Base-by-base conservation (phyloP, 2,113 vertebrate genomes). In the Sceloporus undulatus region DNA sequence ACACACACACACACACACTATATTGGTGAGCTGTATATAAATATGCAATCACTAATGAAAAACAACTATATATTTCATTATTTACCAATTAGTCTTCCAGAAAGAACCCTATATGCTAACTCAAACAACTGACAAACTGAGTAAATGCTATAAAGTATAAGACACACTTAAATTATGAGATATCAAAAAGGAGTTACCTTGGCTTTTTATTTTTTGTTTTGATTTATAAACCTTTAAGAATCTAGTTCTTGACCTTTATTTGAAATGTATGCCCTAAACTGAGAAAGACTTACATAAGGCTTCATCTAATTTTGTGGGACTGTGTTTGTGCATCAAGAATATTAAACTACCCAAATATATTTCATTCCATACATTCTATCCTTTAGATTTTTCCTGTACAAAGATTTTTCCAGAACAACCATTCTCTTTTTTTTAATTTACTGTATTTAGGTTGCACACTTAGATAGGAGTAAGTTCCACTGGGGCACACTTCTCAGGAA, bases 331-430 rank as follows among this genome's bases (percentile, higher is more conserved):
- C n/a, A 65, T 13, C n/a, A 65, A 21, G 34, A 0, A 4, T n/a
- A 34, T 13, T 23, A 23, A 23, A 10, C 29, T 82, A n/a, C 34
- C 59, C 34, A 66, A 40, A 59, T 56, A 42, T 66, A 9, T 82
- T 82, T 19, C 34, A 82, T 14, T 66, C 62, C 23, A 42, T 10
- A 16, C 38, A 42, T 29, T 82, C 38, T 40, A 21, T 68, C 21
- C 38, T 65, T 82, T 21, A 42, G 14, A 16, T 5, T 25, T 40
- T 82, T 68, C 62, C 27, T 82, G 11, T 42, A 23, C n/a, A 66
- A 66, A 42, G 2, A 10, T 19, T 84, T 94, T 82, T 83, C 71
- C 48, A 75, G 71, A 23, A 42, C 7, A 14, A 25, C 11, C 25
- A 42, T 82, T 3, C 23, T 68, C 6, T 38, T 71, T 29, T 48